Base-by-base conservation (phyloP, 2,888 invertebrate genomes). In the Chironomus riparius region DNA sequence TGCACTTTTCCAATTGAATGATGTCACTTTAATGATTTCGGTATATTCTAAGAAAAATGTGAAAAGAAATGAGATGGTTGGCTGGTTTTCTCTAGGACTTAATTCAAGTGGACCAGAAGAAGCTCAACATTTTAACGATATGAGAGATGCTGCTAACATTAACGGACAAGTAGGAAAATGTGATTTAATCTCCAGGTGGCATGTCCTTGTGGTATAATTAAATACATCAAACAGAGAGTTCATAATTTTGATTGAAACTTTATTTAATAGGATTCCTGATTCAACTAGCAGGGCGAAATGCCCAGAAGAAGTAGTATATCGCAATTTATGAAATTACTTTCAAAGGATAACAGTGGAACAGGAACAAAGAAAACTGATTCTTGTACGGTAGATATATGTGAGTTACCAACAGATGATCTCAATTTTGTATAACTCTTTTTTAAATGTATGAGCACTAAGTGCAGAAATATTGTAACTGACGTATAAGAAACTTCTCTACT, bases 51-150 rank as follows among this genome's bases (percentile, higher is more conserved):
- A 94, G 78, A 92, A 95, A 79, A 94, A 96, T 83, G 91, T 92
- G 79, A 97, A 97, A 83, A 91, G 94, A 79, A 94, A 97, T 82
- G 97, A 97, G 84, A 94, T 97, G 93, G 93, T 97, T 79, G 97
- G 97, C 77, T 97, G 97, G 97, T 95, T 97, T 86, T 93, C 95
- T 77, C 85, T 97, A 77, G 97, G 97, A 5, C 87, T 94, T 82
- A 95, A 93, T 85, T 92, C 94, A 79, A 95, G 95, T 76, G 95
- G 96, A 22, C 91, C 95, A 75, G 97, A 96, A 82, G 95, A 97
- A 84, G 87, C 92, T 76, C 89, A 93, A 22, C 97, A 97, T 83
- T 97, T 97, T 97, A 91, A 91, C 83, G 96, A 96, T 81, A 93
- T 97, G 88, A 90, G 95, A 79, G 93, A 94, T 81, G 88, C 91